These are phyloP conservation scores for Rachycentron canadum DNA, from an alignment of 2,797 vertebrate species.

Conservation along the genomic window DNA sequence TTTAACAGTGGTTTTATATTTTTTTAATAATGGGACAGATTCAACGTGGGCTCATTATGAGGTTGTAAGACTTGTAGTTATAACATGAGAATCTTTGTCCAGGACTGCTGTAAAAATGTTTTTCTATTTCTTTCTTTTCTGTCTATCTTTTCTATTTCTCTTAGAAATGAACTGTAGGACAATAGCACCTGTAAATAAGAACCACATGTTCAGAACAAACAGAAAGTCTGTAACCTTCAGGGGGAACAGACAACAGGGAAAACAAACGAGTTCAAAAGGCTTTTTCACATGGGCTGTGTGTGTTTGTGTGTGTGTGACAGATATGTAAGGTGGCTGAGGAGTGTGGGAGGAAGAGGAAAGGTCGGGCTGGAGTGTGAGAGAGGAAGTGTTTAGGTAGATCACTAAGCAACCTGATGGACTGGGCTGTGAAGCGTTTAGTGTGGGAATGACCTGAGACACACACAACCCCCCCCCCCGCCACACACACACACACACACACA, in stretches of 20 bases:
- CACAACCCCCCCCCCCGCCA: neutral
- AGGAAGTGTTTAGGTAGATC: slow-evolving; percentile 75
- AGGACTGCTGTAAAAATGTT: neutral
- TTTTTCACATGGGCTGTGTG: slow-evolving; percentile 8
- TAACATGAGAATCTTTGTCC: neutral
- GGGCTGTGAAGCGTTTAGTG: slow-evolving; percentile 64
- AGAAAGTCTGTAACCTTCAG: neutral
- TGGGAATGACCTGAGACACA: slow-evolving; percentile 61
- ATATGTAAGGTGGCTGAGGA: slow-evolving; percentile 16
- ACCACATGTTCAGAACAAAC: neutral
- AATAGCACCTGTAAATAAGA: neutral
- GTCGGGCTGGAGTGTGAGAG: slow-evolving; percentile 66
- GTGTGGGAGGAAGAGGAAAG: slow-evolving; percentile 58
- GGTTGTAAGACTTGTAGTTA: neutral
- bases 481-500: neutral
- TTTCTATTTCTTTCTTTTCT: too few species aligned
- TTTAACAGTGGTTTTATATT: too few species aligned
- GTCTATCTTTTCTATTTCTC: too few species aligned
- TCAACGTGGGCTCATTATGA: neutral
- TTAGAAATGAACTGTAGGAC: too few species aligned
- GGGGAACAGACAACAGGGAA: neutral
- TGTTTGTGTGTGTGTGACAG: slow-evolving; percentile 2
- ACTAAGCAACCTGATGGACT: slow-evolving; percentile 65
- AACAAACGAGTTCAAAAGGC: neutral
- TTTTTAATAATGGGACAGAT: too few species aligned